These are phyloP conservation scores for Arnoldichthys spilopterus DNA, from an alignment of 2,797 vertebrate genomes.

Conservation along the genomic window DNA sequence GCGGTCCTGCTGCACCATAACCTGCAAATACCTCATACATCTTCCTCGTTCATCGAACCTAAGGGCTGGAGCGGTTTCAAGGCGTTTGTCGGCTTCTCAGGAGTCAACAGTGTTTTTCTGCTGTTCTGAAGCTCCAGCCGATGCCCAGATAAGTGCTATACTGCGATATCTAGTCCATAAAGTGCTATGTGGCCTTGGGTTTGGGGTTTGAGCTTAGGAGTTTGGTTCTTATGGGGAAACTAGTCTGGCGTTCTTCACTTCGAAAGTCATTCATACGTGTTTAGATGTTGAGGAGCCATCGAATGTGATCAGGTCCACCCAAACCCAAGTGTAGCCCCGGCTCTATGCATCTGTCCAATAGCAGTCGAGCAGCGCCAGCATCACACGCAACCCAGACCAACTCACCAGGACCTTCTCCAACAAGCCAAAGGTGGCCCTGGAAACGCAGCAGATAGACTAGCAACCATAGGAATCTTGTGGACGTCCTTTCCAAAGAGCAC, in stretches of 20 bases:
- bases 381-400: too few relatives aligned
- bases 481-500: background rate
- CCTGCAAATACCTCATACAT: conserved; percentile 20
- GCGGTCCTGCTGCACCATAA: background rate
- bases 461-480: background rate
- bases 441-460: background rate
- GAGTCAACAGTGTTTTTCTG: conserved; percentile 19
- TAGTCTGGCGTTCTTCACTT: background rate
- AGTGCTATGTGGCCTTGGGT: background rate
- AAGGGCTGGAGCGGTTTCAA: conserved; percentile 3
- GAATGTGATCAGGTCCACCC: background rate
- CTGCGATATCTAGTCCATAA: background rate
- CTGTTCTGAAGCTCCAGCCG: background rate
- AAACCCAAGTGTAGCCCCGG: background rate
- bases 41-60: background rate
- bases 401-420: background rate
- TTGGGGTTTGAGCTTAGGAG: background rate
- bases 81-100: background rate
- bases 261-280: background rate
- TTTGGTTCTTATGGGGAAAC: background rate
- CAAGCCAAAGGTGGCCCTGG: background rate
- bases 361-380: background rate
- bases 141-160: background rate
- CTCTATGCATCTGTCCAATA: background rate
- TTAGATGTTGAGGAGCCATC: background rate